Evolutionary conservation across 1,140 invertebrate genomes (phyloP), one percentile per base, ranked within the genome.

Genomic region (Bilobella aurantiaca): DNA sequence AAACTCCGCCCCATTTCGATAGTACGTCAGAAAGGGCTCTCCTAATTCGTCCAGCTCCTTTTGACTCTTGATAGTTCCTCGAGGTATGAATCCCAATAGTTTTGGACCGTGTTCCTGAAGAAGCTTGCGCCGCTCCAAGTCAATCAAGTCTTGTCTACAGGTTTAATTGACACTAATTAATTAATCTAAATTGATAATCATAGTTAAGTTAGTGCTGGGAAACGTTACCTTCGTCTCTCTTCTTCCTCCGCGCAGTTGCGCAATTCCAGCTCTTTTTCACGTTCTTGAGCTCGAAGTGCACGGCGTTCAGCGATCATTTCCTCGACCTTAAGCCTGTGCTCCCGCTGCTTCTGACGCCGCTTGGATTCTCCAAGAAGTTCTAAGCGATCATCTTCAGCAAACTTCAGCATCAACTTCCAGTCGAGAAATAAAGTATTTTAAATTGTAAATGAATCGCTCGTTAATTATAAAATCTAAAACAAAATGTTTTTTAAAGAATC

Each of bases 331-430:
- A 67, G 62, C 16, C 72, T 18, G 56, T 73, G 72, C 37, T 71
- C 70, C 8, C 46, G 58, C 58, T 69, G 68, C 3, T 59, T 31
- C 37, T 66, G 67, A 23, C 72, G 65, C n/a, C 72, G 47, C 58
- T 65, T 68, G 46, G 58, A 28, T 18, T 66, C 58, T 31, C 62
- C 65, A 34, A 72, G 14, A 28, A 63, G 69, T 47, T 73, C 72
- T 14, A 73, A 56, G 2, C 64, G 49, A 62, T 73, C 72, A 57
- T 73, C 72, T 46, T 71, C 72, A 1, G 69, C 69, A 59, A 71
- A 72, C 57, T 72, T 73, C 27, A 29, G 60, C 65, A 73, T 67
- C 14, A 73, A 47, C 70, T 73, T n/a, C n/a, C n/a, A n/a, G n/a
- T n/a, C n/a, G n/a, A n/a, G n/a, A n/a, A n/a, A 42, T 8, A 37